phyloP scores from a whole-genome alignment of 2,113 vertebrate genomes.

The Esox niger region DNA sequence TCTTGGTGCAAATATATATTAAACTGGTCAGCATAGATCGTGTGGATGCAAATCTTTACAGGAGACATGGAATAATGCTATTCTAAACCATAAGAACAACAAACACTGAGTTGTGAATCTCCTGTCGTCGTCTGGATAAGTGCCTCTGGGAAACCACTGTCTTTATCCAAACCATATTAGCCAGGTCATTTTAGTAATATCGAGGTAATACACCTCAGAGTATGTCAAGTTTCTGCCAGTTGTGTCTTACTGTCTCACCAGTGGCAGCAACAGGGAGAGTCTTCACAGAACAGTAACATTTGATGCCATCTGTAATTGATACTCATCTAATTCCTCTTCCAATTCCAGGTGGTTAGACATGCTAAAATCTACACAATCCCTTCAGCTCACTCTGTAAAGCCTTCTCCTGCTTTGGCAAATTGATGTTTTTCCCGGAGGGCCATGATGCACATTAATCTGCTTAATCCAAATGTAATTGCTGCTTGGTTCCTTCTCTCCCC shows the following conservation, averaged over 20 bases:
- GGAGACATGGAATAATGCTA: too few species aligned
- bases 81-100: too few species aligned
- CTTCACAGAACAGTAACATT: background rate
- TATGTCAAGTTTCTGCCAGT: background rate
- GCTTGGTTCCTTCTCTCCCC: background rate
- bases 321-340: conserved; percentile 8
- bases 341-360: conserved; percentile 9
- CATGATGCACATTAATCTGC: conserved; percentile 2
- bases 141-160: background rate
- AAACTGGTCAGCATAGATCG: too few species aligned
- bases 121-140: too few species aligned
- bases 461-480: conserved; percentile 11
- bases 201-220: background rate
- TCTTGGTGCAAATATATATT: background rate
- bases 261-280: background rate
- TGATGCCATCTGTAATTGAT: conserved; percentile 8
- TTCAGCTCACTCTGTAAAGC: background rate
- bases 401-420: conserved; percentile 8
- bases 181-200: background rate
- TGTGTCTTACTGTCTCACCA: background rate
- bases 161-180: background rate
- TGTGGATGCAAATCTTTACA: too few species aligned
- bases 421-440: conserved; percentile 5
- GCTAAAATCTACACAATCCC: conserved; percentile 11
- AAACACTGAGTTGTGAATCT: too few species aligned